phyloP scores from a whole-genome alignment of 2,888 invertebrate species.

The Drosophila mimica region DNA sequence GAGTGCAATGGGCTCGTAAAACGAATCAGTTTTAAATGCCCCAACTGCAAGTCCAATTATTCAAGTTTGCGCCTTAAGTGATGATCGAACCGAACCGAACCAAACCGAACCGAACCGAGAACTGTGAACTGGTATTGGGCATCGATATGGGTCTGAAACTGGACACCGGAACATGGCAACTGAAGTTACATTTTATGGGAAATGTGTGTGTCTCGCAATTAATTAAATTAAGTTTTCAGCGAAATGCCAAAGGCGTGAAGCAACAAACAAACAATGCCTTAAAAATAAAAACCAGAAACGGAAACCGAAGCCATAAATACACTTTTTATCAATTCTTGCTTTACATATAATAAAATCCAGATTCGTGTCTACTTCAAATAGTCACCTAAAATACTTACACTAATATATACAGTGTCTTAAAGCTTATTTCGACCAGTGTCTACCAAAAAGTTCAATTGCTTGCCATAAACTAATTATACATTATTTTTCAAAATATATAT shows the following conservation, averaged over 20 bases:
- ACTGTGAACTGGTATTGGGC: slow-evolving; percentile 6
- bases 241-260: slow-evolving; percentile 79
- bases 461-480: too few relatives aligned
- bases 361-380: neutral
- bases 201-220: slow-evolving; percentile 77
- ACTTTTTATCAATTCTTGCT: neutral
- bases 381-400: neutral
- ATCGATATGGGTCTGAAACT: slow-evolving; percentile 13
- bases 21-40: slow-evolving; percentile 77
- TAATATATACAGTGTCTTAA: too few relatives aligned
- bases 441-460: too few relatives aligned
- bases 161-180: slow-evolving; percentile 10
- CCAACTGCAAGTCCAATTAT: slow-evolving; percentile 71
- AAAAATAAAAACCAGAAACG: neutral
- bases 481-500: too few relatives aligned
- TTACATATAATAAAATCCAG: neutral
- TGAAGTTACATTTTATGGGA: slow-evolving; percentile 56
- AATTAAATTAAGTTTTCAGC: slow-evolving; percentile 81
- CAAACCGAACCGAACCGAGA: neutral
- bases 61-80: slow-evolving; percentile 79
- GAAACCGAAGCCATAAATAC: slow-evolving; percentile 30
- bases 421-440: too few relatives aligned
- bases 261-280: slow-evolving; percentile 51
- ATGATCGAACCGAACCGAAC: slow-evolving; percentile 40
- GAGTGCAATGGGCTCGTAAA: slow-evolving; percentile 79